Base-by-base conservation (phyloP, 2,113 vertebrate species). In the Sprattus sprattus region DNA sequence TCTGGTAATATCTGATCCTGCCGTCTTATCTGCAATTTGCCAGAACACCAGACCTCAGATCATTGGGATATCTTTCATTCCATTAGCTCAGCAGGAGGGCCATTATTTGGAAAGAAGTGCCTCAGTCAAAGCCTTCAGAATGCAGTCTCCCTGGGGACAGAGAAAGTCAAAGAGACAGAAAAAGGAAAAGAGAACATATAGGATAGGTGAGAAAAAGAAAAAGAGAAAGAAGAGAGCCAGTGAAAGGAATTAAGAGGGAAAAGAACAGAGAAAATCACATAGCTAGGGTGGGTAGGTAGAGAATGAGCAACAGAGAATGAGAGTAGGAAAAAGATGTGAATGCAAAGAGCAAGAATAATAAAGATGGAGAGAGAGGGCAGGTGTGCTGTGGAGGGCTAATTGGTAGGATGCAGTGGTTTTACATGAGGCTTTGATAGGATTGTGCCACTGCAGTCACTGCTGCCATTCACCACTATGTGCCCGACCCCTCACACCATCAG, bases 21-120 rank as follows among this genome's bases (percentile, higher is more conserved):
- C 85, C 85, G 88, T 81, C 88, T 92, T 89, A 93, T 93, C 93
- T 92, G 67, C 54, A 32, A 89, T 88, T 92, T 88, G 89, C 89
- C 93, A 93, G 91, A 91, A 91, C 87, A 89, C 89, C 93, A 93
- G 91, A 91, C 92, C 89, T 88, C 90, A 92, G 92, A 93, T 93
- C 92, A 89, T 92, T 88, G 91, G 88, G 88, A 91, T 92, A 93
- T 91, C 93, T 93, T 92, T 94, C 92, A 92, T 91, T 93, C 92
- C 90, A 91, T 92, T 93, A 91, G 92, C 94, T 93, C 92, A 90
- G 90, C 83, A 82, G 75, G 88, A 92, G 90, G 91, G 93, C 93
- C 94, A 94, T 95, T 94, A 93, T 91, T 88, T 91, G 87, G 91
- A 93, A 92, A 95, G 93, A 93, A 93, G 91, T 92, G 88, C 90